Evolutionary conservation across 2,888 invertebrate genomes (phyloP).

Genomic region (Pemphredon lugubris): DNA sequence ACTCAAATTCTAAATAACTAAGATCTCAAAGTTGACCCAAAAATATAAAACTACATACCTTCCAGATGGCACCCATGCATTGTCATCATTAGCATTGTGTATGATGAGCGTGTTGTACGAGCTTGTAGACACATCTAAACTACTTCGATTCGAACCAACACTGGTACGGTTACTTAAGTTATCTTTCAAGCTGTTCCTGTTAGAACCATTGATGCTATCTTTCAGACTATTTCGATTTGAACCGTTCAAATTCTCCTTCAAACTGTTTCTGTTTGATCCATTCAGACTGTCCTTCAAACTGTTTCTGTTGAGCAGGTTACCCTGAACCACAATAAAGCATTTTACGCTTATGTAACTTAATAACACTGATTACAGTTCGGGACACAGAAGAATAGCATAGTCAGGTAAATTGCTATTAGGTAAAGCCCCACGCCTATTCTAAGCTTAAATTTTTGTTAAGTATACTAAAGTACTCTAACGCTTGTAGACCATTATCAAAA

Average conservation of each 20-base stretch:
- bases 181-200: conserved; percentile 82
- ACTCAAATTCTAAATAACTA: no score
- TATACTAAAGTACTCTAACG: background rate
- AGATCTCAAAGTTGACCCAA: no score
- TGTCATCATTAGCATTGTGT: conserved; percentile 88
- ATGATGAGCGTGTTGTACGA: conserved; percentile 93
- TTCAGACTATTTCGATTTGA: conserved; percentile 79
- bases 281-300: conserved; percentile 78
- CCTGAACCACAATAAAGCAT: conserved; percentile 65
- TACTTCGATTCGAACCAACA: conserved; percentile 85
- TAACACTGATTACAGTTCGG: conserved; percentile 16
- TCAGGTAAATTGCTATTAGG: conserved; percentile 11
- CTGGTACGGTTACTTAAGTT: conserved; percentile 86
- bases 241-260: conserved; percentile 78
- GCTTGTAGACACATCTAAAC: conserved; percentile 88
- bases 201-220: conserved; percentile 79
- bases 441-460: background rate
- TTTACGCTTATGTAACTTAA: conserved; percentile 35
- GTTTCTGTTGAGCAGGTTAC: conserved; percentile 78
- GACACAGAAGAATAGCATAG: conserved; percentile 21
- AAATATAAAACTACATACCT: no score
- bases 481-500: background rate
- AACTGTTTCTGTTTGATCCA: conserved; percentile 78
- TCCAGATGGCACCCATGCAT: conserved; percentile 85
- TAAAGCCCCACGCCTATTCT: background rate